phyloP scores from a whole-genome alignment of 1,140 invertebrate species.

The Eubasilissa regina region DNA sequence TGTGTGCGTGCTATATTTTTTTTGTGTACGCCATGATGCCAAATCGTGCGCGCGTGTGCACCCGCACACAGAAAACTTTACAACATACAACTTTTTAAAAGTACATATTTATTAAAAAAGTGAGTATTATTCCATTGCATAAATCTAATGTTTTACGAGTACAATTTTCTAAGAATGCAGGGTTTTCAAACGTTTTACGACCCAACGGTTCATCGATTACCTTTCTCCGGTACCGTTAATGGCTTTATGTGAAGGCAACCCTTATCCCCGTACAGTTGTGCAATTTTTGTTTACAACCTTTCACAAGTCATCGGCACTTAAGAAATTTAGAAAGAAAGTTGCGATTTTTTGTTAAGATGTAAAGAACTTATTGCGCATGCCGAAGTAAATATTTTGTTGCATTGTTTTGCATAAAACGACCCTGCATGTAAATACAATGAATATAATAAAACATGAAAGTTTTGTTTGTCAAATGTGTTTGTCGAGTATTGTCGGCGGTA shows the following conservation, averaged over 20 bases:
- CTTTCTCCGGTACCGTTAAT: conserved; percentile 34
- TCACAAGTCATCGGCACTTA: conserved; percentile 5
- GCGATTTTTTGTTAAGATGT: conserved; percentile 1
- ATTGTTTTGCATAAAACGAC: conserved; percentile 15
- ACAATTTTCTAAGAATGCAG: conserved; percentile 14
- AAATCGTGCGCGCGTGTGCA: no score
- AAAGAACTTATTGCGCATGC: not conserved
- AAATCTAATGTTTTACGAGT: conserved; percentile 14
- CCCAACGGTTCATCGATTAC: conserved; percentile 15
- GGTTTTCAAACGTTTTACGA: conserved; percentile 20
- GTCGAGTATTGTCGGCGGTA: no score
- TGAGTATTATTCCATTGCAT: conserved; percentile 2
- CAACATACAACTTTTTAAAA: no score
- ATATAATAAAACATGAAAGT: not conserved
- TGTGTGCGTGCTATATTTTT: no score
- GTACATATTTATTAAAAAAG: not conserved
- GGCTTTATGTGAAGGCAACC: conserved; percentile 32
- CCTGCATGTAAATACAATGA: not conserved
- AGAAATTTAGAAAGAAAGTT: not conserved
- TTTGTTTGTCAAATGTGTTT: conserved; percentile 1
- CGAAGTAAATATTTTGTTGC: not conserved
- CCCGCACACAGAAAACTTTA: no score
- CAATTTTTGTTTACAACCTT: conserved; percentile 14
- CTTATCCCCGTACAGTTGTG: conserved; percentile 27
- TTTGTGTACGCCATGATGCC: no score